These are phyloP conservation scores for Julus scandinavius DNA, from an alignment of 2,888 invertebrate genomes.

Conservation along the genomic window DNA sequence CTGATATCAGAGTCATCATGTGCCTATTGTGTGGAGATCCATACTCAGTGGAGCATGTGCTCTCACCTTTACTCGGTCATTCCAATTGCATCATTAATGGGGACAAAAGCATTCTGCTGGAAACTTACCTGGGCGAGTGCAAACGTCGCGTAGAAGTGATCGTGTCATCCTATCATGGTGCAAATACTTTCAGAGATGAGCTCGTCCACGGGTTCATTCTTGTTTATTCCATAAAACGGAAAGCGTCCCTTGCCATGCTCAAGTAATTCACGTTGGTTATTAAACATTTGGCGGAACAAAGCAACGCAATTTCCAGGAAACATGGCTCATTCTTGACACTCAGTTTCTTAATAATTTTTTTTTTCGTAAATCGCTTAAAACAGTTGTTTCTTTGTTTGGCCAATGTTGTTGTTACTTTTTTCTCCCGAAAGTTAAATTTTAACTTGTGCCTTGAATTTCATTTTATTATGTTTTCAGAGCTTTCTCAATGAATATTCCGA, in stretches of 20 bases:
- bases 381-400: neutral
- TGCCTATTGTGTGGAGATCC: conserved; percentile 98
- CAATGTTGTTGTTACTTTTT: no score
- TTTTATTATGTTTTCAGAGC: conserved; percentile 72
- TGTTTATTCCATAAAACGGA: conserved; percentile 93
- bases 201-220: conserved; percentile 94
- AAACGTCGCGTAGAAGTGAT: conserved; percentile 83
- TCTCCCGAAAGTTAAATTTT: neutral
- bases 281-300: neutral
- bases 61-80: conserved; percentile 87
- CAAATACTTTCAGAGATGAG: conserved; percentile 90
- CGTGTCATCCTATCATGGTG: conserved; percentile 93
- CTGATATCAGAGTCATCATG: conserved; percentile 89
- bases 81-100: conserved; percentile 87
- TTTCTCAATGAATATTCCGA: conserved; percentile 92
- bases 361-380: no score
- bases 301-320: neutral
- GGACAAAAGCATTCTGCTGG: conserved; percentile 87
- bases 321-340: neutral
- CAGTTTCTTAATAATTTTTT: no score
- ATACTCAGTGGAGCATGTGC: conserved; percentile 87
- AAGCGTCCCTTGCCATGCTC: conserved; percentile 91
- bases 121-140: conserved; percentile 90
- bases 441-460: neutral
- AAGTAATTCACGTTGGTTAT: conserved; percentile 72